A percentile compares a stretch with the other conserved stretches of the same genome.
These are phyloP conservation scores for Deroplatys truncata DNA, from an alignment of 2,888 invertebrate genomes.

Conservation along the genomic window DNA sequence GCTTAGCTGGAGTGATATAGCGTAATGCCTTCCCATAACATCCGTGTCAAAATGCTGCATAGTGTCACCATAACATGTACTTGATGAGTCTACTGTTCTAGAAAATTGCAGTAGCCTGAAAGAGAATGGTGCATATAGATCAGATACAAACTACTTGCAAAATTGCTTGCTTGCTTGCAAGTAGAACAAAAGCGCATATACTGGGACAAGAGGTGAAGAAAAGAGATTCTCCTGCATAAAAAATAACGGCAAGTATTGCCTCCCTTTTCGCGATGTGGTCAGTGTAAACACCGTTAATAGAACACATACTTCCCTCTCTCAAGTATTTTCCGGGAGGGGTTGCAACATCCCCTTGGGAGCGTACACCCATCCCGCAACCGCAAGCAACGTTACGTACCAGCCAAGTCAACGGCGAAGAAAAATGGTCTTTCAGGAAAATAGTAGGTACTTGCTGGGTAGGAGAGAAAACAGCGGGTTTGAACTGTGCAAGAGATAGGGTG, in stretches of 20 bases:
- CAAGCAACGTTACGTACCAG: background rate
- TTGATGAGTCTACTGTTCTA: background rate
- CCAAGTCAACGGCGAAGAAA: background rate
- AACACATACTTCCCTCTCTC: background rate
- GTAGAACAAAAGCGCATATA: background rate
- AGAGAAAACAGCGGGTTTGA: background rate
- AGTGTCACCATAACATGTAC: background rate
- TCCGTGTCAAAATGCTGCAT: background rate
- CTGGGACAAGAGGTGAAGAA: too few species aligned
- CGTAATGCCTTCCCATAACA: too few species aligned
- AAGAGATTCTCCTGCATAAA: background rate
- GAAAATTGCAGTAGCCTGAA: background rate
- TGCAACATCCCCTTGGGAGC: background rate
- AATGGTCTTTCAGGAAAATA: slow-evolving; percentile 5
- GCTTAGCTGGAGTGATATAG: too few species aligned
- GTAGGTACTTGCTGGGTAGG: background rate
- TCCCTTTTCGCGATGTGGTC: background rate
- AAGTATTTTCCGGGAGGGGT: background rate
- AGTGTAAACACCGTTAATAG: background rate
- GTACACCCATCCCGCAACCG: background rate
- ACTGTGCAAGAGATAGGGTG: background rate
- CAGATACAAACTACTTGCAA: background rate
- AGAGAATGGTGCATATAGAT: background rate
- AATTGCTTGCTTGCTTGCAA: background rate
- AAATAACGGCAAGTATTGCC: background rate